phyloP scores from a whole-genome alignment of 1,140 invertebrate genomes.

The Chrysopa pallens region DNA sequence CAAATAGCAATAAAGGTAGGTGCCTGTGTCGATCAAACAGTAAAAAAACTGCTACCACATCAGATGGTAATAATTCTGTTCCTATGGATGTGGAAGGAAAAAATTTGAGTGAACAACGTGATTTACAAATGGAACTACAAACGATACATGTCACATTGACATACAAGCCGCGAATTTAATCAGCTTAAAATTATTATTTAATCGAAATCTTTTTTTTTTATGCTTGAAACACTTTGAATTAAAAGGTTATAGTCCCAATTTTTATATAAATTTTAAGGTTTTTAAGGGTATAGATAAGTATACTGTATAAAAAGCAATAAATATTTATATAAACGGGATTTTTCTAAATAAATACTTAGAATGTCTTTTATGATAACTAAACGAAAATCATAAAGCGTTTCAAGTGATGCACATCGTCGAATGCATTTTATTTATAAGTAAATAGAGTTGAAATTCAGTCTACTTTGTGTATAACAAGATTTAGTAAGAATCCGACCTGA shows the following conservation, averaged over 20 bases:
- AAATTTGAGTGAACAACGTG: constrained; percentile 8
- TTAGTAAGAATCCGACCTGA: no score
- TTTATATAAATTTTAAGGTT: neutral
- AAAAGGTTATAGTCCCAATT: neutral
- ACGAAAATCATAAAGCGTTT: no score
- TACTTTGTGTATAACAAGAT: no score
- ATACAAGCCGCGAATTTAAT: constrained; percentile 43
- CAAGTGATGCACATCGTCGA: no score
- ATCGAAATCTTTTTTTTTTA: neutral
- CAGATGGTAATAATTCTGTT: neutral
- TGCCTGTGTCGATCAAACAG: constrained; percentile 3
- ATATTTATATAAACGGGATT: no score
- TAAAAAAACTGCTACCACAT: neutral
- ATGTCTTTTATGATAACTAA: no score
- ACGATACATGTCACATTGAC: constrained; percentile 43
- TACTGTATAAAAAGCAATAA: no score
- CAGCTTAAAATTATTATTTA: no score
- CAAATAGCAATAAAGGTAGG: constrained; percentile 17
- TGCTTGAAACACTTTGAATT: neutral
- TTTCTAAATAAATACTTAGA: no score
- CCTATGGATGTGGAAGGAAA: constrained; percentile 5
- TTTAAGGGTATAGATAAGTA: no score
- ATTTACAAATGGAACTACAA: constrained; percentile 18
- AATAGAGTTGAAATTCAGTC: no score
- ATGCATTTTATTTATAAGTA: no score